Conservation (phyloP, 1,140 invertebrate genomes). For the Papilio machaon region DNA sequence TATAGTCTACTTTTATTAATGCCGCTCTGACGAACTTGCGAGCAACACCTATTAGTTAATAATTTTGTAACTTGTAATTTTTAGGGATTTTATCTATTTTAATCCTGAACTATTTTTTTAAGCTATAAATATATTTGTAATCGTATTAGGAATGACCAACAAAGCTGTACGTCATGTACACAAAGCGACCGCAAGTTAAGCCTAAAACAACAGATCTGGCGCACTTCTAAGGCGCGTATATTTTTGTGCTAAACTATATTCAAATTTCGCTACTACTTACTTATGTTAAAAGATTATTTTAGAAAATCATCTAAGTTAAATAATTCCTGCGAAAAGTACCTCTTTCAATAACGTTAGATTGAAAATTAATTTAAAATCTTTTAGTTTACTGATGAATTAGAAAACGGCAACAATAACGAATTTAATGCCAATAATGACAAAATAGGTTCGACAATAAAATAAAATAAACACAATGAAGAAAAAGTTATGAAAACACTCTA, state of each 20-base stretch:
- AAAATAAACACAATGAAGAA: no score
- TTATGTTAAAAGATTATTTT: no score
- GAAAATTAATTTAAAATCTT: no score
- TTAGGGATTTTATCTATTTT: not conserved
- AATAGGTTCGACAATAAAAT: no score
- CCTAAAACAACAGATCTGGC: constrained; percentile 6
- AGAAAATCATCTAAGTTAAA: no score
- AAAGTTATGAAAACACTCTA: no score
- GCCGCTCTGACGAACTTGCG: no score
- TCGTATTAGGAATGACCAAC: not conserved
- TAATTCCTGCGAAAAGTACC: no score
- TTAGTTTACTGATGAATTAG: no score
- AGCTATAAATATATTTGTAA: not conserved
- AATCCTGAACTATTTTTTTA: not conserved
- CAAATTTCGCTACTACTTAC: not conserved
- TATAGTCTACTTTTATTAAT: not conserved
- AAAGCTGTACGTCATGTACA: not conserved
- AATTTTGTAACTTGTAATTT: not conserved
- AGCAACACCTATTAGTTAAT: not conserved
- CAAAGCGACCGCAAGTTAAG: constrained; percentile 30
- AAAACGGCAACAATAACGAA: no score
- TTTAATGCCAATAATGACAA: no score
- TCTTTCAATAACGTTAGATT: no score
- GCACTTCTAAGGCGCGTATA: not conserved
- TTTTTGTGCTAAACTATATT: constrained; percentile 8